Evolutionary conservation across 1,140 invertebrate species (phyloP), one percentile per base, ranked within the genome.

Genomic region (Zaprionus davidi): DNA sequence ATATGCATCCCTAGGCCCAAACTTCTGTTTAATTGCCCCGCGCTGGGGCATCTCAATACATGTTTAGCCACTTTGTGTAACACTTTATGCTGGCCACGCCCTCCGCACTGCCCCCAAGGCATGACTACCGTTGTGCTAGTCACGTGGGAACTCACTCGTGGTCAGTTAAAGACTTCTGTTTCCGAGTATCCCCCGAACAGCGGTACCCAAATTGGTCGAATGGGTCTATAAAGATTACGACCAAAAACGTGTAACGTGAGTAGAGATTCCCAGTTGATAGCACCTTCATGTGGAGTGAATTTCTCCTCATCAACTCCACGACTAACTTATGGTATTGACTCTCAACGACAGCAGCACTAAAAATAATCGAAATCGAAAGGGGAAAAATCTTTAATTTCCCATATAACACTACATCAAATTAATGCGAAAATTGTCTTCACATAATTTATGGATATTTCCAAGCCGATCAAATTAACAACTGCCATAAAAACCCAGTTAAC

Each of bases 51-150:
- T 71, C 85, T 87, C 85, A 84, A 87, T 87, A 87, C 84, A 87
- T 90, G 85, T 76, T 87, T 87, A 87, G 85, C 85, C 85, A 87
- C 84, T 87, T 88, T 87, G 81, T 87, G 85, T 80, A 87, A 90
- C 84, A 87, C 84, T 90, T 87, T 87, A 90, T 87, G 84, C 70
- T 77, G 78, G 66, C 78, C 83, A 88, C 78, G 82, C 84, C 84
- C 81, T 66, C 53, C 58, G 31, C 31, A 31, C 17, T 24, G 12
- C 65, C 28, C 15, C 15, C 28, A 31, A 9, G 12, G 22, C 70
- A 31, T 56, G 80, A 83, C 83, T 87, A 86, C 80, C 83, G 83
- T 83, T 69, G 77, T 36, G 12, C 58, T 49, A 56, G 69, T 46
- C 46, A 49, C 22, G 28, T 83, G 82, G 79, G 82, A 87, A 87